Evolutionary conservation across 1,140 invertebrate genomes (phyloP).

Genomic region (Drosophila funebris): DNA sequence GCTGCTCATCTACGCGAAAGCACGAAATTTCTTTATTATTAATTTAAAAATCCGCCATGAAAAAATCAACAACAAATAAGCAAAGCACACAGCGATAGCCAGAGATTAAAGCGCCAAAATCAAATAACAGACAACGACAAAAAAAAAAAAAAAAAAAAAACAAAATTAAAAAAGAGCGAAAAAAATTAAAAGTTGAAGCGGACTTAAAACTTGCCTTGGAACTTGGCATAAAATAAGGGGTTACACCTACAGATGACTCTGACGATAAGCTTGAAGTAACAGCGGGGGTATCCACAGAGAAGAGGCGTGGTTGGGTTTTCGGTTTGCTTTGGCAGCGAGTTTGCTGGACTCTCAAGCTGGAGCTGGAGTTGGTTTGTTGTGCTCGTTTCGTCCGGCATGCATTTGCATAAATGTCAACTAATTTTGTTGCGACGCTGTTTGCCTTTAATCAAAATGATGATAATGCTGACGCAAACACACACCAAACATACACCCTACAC

Average conservation of each 20-base stretch:
- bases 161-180: not conserved
- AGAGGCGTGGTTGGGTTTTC: not conserved
- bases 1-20: slow-evolving; percentile 47
- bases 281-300: not conserved
- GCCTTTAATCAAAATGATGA: slow-evolving; percentile 76
- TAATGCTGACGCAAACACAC: slow-evolving; percentile 34
- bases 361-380: not conserved
- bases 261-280: not conserved
- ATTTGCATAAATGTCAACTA: slow-evolving; percentile 81
- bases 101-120: slow-evolving; percentile 68
- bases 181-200: slow-evolving; percentile 18
- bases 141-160: slow-evolving; percentile 28
- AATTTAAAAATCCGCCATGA: slow-evolving; percentile 44
- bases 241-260: not conserved
- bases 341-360: not conserved
- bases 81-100: slow-evolving; percentile 6
- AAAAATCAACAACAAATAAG: slow-evolving; percentile 16
- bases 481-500: not conserved
- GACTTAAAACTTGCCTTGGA: slow-evolving; percentile 16
- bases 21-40: slow-evolving; percentile 72
- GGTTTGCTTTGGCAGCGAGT: not conserved
- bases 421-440: slow-evolving; percentile 68
- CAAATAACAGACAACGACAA: slow-evolving; percentile 56
- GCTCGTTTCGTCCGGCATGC: slow-evolving; percentile 44
- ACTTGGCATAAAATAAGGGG: not conserved